Percentiles rank a stretch among this genome's conserved stretches.
These are phyloP conservation scores for Dryocosmus kuriphilus DNA, from an alignment of 2,888 invertebrate genomes.

Conservation along the genomic window DNA sequence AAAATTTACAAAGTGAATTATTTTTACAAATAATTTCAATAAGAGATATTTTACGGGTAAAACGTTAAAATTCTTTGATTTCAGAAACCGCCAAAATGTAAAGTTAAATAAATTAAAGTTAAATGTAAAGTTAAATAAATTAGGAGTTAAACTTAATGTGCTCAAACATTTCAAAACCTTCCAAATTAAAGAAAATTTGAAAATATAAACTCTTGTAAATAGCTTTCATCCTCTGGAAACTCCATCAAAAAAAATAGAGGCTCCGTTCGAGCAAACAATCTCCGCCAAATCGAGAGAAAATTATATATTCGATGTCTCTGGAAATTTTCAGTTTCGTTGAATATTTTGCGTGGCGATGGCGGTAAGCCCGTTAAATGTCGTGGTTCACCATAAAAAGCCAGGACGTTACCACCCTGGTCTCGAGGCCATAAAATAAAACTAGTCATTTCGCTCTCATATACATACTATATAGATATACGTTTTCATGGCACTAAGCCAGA, in stretches of 20 bases:
- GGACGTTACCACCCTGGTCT: conserved; percentile 64
- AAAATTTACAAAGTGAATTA: too few species aligned
- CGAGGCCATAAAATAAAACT: conserved; percentile 72
- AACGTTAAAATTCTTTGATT: too few species aligned
- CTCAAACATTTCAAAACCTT: too few species aligned
- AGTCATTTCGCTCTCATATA: conserved; percentile 46
- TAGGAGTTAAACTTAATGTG: too few species aligned
- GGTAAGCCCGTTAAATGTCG: conserved; percentile 76
- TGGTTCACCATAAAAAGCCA: conserved; percentile 76
- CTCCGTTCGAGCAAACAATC: background rate
- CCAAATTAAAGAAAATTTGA: background rate
- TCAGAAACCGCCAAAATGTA: too few species aligned
- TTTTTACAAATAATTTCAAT: too few species aligned
- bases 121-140: too few species aligned
- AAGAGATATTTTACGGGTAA: too few species aligned
- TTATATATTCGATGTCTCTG: conserved; percentile 28
- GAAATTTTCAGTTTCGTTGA: conserved; percentile 56
- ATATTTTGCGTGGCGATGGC: conserved; percentile 67
- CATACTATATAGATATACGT: conserved; percentile 7
- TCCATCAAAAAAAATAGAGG: background rate
- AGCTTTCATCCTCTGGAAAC: background rate
- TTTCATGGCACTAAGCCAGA: conserved; percentile 14
- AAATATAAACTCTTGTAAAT: background rate
- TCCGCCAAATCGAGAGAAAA: background rate
- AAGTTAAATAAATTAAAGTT: too few species aligned